A percentile compares a stretch with the other conserved stretches of the same genome.
These are phyloP conservation scores for Dicrostonyx torquatus DNA, from an alignment of 2,797 vertebrate species.

Conservation along the genomic window DNA sequence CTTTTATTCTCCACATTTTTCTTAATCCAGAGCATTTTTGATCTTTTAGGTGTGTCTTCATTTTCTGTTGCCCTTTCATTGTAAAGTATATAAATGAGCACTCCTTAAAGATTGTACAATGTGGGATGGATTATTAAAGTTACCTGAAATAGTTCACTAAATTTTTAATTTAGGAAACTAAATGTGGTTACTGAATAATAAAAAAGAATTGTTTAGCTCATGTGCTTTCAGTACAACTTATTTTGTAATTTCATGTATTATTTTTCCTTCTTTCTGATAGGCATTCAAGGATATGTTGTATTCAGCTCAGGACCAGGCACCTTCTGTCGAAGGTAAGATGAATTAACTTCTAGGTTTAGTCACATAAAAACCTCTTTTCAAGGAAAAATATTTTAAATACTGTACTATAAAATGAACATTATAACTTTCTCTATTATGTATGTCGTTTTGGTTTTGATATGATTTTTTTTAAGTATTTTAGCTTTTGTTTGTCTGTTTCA, in stretches of 20 bases:
- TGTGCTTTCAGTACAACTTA: neutral
- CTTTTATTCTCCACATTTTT: neutral
- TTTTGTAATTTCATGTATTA: slow-evolving; percentile 46
- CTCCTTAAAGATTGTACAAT: slow-evolving; percentile 39
- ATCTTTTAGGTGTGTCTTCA: slow-evolving; percentile 30
- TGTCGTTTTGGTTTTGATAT: slow-evolving; percentile 44
- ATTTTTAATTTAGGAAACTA: slow-evolving; percentile 32
- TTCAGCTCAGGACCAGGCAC: slow-evolving; percentile 99
- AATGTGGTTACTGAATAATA: slow-evolving; percentile 59
- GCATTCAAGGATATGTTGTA: slow-evolving; percentile 99
- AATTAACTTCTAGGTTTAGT: slow-evolving; percentile 53
- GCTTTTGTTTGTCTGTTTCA: neutral
- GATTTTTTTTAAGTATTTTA: slow-evolving; percentile 41
- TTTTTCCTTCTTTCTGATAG: slow-evolving; percentile 85
- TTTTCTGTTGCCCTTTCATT: slow-evolving; percentile 40
- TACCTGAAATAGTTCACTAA: slow-evolving; percentile 59
- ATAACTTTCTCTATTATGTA: neutral
- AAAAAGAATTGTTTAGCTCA: slow-evolving; percentile 73
- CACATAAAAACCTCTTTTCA: slow-evolving; percentile 75
- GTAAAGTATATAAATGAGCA: slow-evolving; percentile 17
- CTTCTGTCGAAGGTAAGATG: slow-evolving; percentile 96
- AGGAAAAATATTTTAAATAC: slow-evolving; percentile 74
- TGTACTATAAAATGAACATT: slow-evolving; percentile 1
- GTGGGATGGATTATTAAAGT: slow-evolving; percentile 19
- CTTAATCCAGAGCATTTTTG: slow-evolving; percentile 29